Base-by-base conservation (phyloP, 2,888 invertebrate species). In the Tenodera sinensis region DNA sequence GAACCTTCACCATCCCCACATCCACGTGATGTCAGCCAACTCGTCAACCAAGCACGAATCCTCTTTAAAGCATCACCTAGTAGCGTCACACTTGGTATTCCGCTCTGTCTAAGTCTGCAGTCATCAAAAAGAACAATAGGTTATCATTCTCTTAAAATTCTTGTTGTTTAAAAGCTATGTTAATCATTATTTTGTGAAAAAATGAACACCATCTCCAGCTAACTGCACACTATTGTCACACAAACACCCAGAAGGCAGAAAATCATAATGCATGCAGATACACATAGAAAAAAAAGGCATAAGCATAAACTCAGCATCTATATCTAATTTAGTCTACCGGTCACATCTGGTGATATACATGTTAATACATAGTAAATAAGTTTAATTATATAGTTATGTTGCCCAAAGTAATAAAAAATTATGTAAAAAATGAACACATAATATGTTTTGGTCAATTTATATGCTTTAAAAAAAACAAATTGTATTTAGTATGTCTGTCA, bases 41-140 rank as follows among this genome's bases (percentile, higher is more conserved):
- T 86, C 15, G 83, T 85, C 85, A 89, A 83, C n/a, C 82, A 54
- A 34, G 84, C 71, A 84, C 87, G 87, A 25, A 87, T 85, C 83
- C 89, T 83, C 83, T 89, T 89, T 42, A 89, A 83, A 27, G 89
- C 89, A 87, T 87, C 95, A 91, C 95, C 94, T 92, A 96, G 94
- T 92, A 96, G 95, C 94, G 95, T 96, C 96, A 97, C 94, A 97
- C 97, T 96, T 97, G 97, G 97, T 97, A 97, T 96, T 97, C 97
- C 95, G 97, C 97, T 96, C 96, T 97, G 96, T 96, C 97, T 96
- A 97, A 96, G 96, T 97, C 97, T 97, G 95, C 91, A 92, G 92
- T 91, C 91, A 91, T 91, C 90, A 91, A 89, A 71, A 28, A 71
- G 3, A 71, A 25, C 3, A 84, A 84, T 20, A 84, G 14, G 25